Evolutionary conservation across 2,797 vertebrate genomes (phyloP).

Genomic region (Lepus oiostolus): DNA sequence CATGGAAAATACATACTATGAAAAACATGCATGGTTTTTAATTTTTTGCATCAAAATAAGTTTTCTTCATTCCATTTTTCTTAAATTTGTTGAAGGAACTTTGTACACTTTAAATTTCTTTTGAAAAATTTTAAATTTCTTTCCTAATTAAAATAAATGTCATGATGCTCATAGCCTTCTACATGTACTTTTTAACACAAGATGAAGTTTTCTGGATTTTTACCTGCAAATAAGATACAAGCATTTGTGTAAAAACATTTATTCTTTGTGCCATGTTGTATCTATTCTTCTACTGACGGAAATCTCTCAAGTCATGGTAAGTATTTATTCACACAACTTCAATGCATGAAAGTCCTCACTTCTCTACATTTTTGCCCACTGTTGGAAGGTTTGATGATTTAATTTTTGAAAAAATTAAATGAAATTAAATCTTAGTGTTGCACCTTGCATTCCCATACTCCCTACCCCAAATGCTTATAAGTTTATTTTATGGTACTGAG

Average conservation of each 20-base stretch:
- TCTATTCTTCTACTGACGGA: not conserved
- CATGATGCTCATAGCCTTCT: not conserved
- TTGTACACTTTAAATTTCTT: no score
- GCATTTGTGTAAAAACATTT: not conserved
- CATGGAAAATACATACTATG: no score
- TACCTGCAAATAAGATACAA: no score
- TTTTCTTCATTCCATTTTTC: not conserved
- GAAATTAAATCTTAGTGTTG: not conserved
- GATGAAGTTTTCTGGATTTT: not conserved
- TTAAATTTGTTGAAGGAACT: no score
- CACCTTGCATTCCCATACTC: not conserved
- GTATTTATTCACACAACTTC: not conserved
- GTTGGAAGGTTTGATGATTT: not conserved
- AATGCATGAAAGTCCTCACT: not conserved
- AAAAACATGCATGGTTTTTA: no score
- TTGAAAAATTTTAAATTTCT: not conserved
- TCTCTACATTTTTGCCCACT: not conserved
- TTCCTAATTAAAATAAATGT: not conserved
- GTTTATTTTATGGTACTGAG: not conserved
- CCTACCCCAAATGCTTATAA: no score
- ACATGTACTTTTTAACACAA: not conserved
- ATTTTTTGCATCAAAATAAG: not conserved
- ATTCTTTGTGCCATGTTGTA: not conserved
- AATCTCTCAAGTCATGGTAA: not conserved
- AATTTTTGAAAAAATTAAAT: no score